Conservation (phyloP, 2,797 vertebrate species). For the Phrynocephalus forsythii region DNA sequence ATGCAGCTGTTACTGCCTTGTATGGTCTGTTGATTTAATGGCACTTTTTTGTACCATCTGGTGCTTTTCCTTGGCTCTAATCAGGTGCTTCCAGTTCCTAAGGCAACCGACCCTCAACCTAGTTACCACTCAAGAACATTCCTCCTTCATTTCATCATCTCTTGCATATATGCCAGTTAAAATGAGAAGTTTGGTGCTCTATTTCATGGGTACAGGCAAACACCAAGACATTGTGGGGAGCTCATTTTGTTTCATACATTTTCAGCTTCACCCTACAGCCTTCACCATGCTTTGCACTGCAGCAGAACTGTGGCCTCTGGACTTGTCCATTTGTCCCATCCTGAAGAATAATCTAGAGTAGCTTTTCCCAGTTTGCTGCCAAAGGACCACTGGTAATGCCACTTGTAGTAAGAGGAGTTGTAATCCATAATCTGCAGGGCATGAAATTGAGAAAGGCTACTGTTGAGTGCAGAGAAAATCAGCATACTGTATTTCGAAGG, state of each 20-base stretch:
- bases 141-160: conserved; percentile 7
- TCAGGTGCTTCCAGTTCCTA: conserved; percentile 59
- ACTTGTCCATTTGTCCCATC: not conserved
- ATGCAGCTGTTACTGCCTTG: conserved; percentile 1
- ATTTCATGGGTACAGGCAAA: not conserved
- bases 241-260: not conserved
- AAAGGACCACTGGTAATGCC: not conserved
- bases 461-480: not conserved
- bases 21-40: conserved; percentile 43
- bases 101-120: conserved; percentile 51
- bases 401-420: not conserved
- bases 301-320: not conserved
- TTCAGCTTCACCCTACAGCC: not conserved
- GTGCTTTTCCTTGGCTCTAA: conserved; percentile 42
- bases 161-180: not conserved
- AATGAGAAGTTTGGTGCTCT: conserved; percentile 21
- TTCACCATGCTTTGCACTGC: not conserved
- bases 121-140: conserved; percentile 33
- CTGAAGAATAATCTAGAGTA: not conserved
- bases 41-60: conserved; percentile 15
- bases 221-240: not conserved
- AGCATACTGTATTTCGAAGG: not conserved
- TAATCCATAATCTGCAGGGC: not conserved
- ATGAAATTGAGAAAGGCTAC: not conserved
- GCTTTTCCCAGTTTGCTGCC: not conserved